Percentiles rank a stretch among this genome's conserved stretches.
Evolutionary conservation across 2,113 vertebrate genomes (phyloP).

Genomic region (Melanerpes aurifrons): DNA sequence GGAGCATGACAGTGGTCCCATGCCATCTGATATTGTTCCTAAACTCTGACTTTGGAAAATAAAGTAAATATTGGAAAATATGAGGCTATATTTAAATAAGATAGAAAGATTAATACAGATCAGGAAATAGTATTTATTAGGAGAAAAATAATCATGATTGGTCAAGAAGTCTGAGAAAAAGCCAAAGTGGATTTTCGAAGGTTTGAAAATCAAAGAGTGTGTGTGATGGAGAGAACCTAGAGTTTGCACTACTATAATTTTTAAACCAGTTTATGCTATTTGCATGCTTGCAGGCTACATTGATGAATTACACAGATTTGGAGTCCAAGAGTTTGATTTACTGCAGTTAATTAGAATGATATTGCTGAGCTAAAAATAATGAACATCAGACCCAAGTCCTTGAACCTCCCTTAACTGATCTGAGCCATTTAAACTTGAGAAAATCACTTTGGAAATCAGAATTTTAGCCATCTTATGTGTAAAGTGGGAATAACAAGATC

Average conservation of each 20-base stretch:
- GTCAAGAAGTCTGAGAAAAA: background rate
- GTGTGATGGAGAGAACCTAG: background rate
- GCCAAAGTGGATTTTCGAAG: background rate
- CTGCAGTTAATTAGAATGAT: background rate
- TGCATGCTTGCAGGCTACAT: background rate
- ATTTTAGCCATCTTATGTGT: background rate
- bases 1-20: rapidly evolving
- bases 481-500: background rate
- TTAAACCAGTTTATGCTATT: background rate
- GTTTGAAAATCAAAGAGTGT: background rate
- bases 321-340: background rate
- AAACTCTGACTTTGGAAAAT: background rate
- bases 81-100: background rate
- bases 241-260: background rate
- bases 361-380: background rate
- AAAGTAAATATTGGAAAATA: background rate
- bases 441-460: background rate
- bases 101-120: background rate
- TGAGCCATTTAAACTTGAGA: background rate
- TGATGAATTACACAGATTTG: background rate
- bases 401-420: background rate
- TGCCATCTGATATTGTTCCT: background rate
- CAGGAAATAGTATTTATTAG: background rate
- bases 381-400: background rate
- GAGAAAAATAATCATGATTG: background rate